A percentile compares a stretch with the other conserved stretches of the same genome.
Conservation (phyloP, 2,888 invertebrate genomes). For the Adelphocoris suturalis region DNA sequence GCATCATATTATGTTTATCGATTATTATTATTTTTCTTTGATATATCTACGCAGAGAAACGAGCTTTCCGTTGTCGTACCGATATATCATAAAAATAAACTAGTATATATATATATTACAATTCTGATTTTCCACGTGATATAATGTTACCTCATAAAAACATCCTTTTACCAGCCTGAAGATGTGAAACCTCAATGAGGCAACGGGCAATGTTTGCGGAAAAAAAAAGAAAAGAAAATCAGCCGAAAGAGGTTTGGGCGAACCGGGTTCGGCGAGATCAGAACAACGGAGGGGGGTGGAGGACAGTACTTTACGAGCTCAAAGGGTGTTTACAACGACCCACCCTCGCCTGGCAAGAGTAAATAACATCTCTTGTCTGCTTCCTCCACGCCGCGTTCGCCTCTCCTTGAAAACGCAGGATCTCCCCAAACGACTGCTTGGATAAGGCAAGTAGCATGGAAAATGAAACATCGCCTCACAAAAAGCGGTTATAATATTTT, state of each 20-base stretch:
- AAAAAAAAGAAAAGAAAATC: not conserved
- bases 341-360: conserved; percentile 26
- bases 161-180: not conserved
- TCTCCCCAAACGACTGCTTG: not conserved
- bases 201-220: not conserved
- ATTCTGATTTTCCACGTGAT: too few species aligned
- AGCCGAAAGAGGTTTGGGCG: not conserved
- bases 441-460: not conserved
- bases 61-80: too few species aligned
- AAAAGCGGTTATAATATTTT: not conserved
- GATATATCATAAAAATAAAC: too few species aligned
- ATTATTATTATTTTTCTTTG: too few species aligned
- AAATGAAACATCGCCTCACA: not conserved
- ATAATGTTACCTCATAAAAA: too few species aligned
- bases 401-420: not conserved
- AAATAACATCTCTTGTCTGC: conserved; percentile 61
- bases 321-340: conserved; percentile 60
- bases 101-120: too few species aligned
- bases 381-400: conserved; percentile 1
- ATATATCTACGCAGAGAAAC: too few species aligned
- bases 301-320: conserved; percentile 50
- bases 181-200: conserved; percentile 10
- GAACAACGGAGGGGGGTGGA: conserved; percentile 24
- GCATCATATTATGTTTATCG: too few species aligned
- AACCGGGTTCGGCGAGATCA: conserved; percentile 3